Conservation (phyloP, 2,113 vertebrate species). For the Sinocyclocheilus anophthalmus region DNA sequence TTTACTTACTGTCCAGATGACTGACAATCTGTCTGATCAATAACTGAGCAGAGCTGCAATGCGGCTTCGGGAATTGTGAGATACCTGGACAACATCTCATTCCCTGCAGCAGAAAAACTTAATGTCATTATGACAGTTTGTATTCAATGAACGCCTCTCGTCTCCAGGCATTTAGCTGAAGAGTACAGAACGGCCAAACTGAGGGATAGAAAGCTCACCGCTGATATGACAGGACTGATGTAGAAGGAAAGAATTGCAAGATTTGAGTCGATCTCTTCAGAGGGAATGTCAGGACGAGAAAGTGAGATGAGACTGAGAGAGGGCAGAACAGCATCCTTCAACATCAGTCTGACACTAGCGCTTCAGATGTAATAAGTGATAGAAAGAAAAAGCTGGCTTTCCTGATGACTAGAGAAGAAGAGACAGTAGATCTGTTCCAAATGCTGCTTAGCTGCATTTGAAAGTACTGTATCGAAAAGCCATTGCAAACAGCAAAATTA, state of each 20-base stretch:
- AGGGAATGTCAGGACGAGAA: background rate
- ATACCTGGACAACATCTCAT: constrained; percentile 1
- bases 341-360: background rate
- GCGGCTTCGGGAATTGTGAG: background rate
- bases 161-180: background rate
- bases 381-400: background rate
- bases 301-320: background rate
- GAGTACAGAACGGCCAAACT: background rate
- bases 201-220: background rate
- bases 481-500: background rate
- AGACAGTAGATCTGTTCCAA: constrained; percentile 2
- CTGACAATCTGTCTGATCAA: constrained; percentile 7
- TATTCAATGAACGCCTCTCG: background rate
- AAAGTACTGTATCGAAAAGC: background rate
- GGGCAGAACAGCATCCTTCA: background rate
- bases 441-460: constrained; percentile 1
- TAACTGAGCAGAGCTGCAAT: background rate
- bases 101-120: background rate
- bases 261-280: background rate
- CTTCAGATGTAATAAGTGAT: background rate
- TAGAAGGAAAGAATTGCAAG: background rate
- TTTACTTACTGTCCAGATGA: background rate
- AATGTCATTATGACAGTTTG: constrained; percentile 21
- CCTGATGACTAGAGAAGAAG: background rate
- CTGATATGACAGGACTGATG: background rate